A percentile compares a stretch with the other conserved stretches of the same genome.
phyloP scores from a whole-genome alignment of 2,888 invertebrate species.

The Eilema griseolum region DNA sequence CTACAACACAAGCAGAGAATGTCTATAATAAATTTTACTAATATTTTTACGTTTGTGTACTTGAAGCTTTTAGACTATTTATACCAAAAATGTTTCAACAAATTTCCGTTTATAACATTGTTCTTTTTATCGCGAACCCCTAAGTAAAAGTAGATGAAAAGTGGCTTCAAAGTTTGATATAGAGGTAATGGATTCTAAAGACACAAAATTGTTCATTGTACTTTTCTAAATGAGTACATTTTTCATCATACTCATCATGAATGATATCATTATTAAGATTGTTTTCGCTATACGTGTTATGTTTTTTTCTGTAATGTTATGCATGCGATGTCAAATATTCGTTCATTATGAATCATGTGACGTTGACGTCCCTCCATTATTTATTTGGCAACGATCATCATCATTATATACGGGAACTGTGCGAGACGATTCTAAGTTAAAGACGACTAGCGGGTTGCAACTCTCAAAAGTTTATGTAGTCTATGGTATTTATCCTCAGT shows the following conservation, averaged over 20 bases:
- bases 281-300: too few species aligned
- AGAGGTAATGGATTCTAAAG: too few species aligned
- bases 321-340: constrained; percentile 56
- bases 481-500: too few species aligned
- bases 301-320: constrained; percentile 42
- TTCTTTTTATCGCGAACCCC: too few species aligned
- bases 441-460: constrained; percentile 31
- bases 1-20: too few species aligned
- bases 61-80: too few species aligned
- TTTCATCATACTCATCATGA: background rate
- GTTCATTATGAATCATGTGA: constrained; percentile 78
- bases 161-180: too few species aligned
- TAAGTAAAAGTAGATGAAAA: too few species aligned
- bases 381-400: constrained; percentile 80
- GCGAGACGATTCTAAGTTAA: constrained; percentile 37
- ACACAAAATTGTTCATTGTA: background rate
- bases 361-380: constrained; percentile 65
- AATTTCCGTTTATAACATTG: too few species aligned
- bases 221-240: background rate
- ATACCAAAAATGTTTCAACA: too few species aligned
- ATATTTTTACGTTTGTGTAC: too few species aligned
- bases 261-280: constrained; percentile 1
- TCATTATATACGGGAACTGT: constrained; percentile 63
- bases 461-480: background rate
- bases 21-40: too few species aligned